Percentiles rank a stretch among this genome's conserved stretches.
phyloP scores from a whole-genome alignment of 2,113 vertebrate genomes.

The human (Homo sapiens) region DNA sequence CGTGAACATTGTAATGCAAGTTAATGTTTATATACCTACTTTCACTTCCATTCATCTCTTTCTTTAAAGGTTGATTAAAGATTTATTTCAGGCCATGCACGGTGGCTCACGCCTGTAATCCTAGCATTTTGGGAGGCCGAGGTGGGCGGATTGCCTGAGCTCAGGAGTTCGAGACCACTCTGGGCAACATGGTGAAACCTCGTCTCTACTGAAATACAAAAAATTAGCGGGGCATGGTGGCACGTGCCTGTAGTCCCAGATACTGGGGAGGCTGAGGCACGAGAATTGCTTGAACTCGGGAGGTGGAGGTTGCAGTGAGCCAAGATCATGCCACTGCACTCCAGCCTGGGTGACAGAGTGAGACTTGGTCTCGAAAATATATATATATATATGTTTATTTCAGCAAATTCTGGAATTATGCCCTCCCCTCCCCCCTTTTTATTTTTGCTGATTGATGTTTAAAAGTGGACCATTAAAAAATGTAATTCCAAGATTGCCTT shows the following conservation, averaged over 20 bases:
- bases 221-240: neutral
- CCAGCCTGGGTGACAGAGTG: neutral
- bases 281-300: neutral
- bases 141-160: neutral
- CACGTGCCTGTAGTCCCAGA: neutral
- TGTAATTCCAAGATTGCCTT: neutral
- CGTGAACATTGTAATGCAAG: neutral
- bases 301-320: neutral
- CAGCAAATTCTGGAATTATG: neutral
- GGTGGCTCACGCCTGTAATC: neutral
- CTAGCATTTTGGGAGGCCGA: neutral
- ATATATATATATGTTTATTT: neutral
- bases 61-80: neutral
- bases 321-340: neutral
- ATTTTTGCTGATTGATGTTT: neutral
- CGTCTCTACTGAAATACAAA: neutral
- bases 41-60: neutral
- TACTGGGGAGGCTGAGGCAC: neutral
- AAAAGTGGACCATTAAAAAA: neutral
- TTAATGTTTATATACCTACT: neutral
- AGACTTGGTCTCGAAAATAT: neutral
- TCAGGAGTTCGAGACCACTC: neutral
- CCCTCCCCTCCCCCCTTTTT: neutral
- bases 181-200: neutral
- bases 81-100: neutral